Base-by-base conservation (phyloP, 2,888 invertebrate genomes). In the Teinopalpus imperialis region DNA sequence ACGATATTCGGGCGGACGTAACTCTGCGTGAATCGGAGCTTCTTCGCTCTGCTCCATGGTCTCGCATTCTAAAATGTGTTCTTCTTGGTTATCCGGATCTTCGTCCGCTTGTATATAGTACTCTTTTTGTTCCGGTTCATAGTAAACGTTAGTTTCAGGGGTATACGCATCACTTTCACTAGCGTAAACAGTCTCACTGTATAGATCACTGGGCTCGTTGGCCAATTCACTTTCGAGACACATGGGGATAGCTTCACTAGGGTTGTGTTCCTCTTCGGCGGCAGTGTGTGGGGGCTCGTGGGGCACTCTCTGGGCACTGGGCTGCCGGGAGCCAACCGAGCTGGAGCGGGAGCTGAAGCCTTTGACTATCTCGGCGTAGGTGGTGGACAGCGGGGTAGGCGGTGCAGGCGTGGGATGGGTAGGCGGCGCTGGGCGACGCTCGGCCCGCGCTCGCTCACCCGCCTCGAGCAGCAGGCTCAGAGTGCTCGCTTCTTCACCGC, bases 341-440 rank as follows among this genome's bases (percentile, higher is more conserved):
- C 77, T 74, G 49, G 85, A 79, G 52, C 86, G 66, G 30, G 80
- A 81, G 66, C 69, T 66, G 53, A 66, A 63, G 85, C 95, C 94
- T 57, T 92, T 91, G 49, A 95, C 90, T 53, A 96, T 93, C 78
- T 95, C 94, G 34, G 96, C 94, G 74, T 95, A 96, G 32, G 94
- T 92, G 34, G 94, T 92, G 13, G 92, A 92, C 18, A 94, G 94
- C 1, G 93, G 93, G 29, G 39, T 30, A n/a, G 39, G 29, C 20
- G 30, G 10, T 8, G 20, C 27, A 8, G 10, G 18, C 39, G 18
- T 24, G 4, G 13, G 13, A 9, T 12, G 88, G 72, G 94, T 94
- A 95, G 69, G 93, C 91, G 8, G 94, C 94, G 71, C 93, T 93
- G 90, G 86, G 18, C 86, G 80, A 49, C 90, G 83, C 51, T 75